A percentile compares a stretch with the other conserved stretches of the same genome.
These are phyloP conservation scores for Agrypnus murinus DNA, from an alignment of 2,888 invertebrate genomes.

Conservation along the genomic window DNA sequence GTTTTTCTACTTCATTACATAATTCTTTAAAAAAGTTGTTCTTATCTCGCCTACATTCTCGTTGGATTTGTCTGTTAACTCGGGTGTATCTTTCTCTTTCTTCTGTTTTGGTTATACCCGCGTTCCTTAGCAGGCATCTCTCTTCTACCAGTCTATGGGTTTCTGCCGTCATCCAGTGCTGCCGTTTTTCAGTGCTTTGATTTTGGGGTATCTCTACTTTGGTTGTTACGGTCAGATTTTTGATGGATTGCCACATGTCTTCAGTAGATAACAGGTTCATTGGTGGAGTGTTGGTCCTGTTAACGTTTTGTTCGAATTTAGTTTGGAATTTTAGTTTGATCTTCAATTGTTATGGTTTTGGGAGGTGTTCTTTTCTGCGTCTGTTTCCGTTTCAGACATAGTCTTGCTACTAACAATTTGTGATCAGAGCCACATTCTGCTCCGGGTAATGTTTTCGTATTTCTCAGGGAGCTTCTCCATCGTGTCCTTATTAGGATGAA, in stretches of 20 bases:
- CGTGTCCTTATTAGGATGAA: neutral
- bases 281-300: neutral
- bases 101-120: neutral
- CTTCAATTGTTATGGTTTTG: neutral
- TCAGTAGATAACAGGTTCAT: neutral
- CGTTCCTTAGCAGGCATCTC: neutral
- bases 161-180: constrained; percentile 17
- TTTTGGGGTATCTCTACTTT: neutral
- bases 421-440: constrained; percentile 15
- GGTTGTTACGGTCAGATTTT: constrained; percentile 2
- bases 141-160: constrained; percentile 1
- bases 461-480: constrained; percentile 14
- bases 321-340: neutral
- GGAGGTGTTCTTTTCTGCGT: neutral
- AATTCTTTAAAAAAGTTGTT: constrained; percentile 6
- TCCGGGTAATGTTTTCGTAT: constrained; percentile 5
- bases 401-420: constrained; percentile 2
- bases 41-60: neutral
- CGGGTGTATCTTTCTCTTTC: neutral
- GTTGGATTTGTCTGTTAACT: neutral
- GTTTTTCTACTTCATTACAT: constrained; percentile 12
- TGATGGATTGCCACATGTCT: neutral
- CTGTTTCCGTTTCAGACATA: constrained; percentile 3
- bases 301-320: constrained; percentile 3
- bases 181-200: neutral